Conservation (phyloP, 1,140 invertebrate species). For the Vollenhovia emeryi region DNA sequence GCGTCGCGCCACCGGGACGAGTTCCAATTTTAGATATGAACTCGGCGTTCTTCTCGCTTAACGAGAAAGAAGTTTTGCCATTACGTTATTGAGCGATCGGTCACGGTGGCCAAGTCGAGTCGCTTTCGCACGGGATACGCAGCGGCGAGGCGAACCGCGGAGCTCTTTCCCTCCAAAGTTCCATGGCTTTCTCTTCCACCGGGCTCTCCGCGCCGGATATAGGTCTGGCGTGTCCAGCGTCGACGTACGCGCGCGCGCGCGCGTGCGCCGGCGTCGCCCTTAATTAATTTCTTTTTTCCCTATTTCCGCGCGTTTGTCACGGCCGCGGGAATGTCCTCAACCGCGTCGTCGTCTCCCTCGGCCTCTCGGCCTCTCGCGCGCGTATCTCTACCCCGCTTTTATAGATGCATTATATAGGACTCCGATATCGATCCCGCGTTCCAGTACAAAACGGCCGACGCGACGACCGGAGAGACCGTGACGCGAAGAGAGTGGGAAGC, state of each 20-base stretch:
- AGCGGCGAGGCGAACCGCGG: background rate
- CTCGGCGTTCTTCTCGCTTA: background rate
- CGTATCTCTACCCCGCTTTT: background rate
- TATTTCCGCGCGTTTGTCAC: conserved; percentile 25
- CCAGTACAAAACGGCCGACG: conserved; percentile 37
- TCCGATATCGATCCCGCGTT: conserved; percentile 51
- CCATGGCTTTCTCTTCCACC: background rate
- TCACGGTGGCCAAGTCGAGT: background rate
- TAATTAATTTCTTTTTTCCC: conserved; percentile 41
- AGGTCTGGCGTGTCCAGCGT: background rate
- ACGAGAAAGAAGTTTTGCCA: background rate
- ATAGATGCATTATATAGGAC: conserved; percentile 37
- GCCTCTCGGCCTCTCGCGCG: too few relatives aligned
- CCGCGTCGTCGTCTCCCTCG: background rate
- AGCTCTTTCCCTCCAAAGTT: background rate
- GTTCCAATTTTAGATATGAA: background rate
- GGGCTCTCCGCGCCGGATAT: background rate
- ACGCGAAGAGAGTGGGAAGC: conserved; percentile 15
- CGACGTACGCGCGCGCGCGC: background rate
- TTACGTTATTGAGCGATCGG: conserved; percentile 12
- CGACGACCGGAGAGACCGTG: conserved; percentile 22
- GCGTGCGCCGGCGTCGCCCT: background rate
- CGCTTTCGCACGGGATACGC: background rate
- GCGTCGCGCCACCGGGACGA: background rate
- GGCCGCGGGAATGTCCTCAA: conserved; percentile 6